Percentiles rank a stretch among this genome's conserved stretches.
These are phyloP conservation scores for Zeugodacus cucurbitae DNA, from an alignment of 1,140 invertebrate genomes.

Conservation along the genomic window DNA sequence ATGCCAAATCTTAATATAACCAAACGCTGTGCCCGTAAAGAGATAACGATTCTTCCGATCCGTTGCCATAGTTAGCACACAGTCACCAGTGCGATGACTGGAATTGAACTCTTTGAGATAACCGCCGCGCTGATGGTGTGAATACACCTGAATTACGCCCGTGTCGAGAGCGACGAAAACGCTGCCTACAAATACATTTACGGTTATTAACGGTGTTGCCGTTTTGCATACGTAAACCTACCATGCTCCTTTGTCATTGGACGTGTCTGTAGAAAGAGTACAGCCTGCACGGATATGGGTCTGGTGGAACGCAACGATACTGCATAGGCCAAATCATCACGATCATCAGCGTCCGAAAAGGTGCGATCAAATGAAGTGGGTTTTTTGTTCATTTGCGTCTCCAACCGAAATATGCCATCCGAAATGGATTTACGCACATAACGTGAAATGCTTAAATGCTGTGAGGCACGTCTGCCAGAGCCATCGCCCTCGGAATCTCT, in stretches of 20 bases:
- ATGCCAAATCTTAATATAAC: conserved; percentile 80
- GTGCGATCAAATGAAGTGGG: not conserved
- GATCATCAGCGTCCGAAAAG: not conserved
- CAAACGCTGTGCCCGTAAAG: conserved; percentile 74
- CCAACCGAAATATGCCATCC: conserved; percentile 1
- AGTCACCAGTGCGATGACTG: conserved; percentile 75
- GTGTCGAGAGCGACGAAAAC: conserved; percentile 75
- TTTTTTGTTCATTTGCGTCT: conserved; percentile 26
- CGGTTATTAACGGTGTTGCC: not conserved
- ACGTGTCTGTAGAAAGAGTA: conserved; percentile 70
- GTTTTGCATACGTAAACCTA: conserved; percentile 31
- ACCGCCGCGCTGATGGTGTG: conserved; percentile 75
- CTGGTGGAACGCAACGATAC: not conserved
- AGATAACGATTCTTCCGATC: conserved; percentile 75
- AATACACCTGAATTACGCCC: conserved; percentile 77
- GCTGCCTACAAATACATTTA: conserved; percentile 65
- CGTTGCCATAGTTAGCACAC: conserved; percentile 73
- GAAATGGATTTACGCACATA: conserved; percentile 42
- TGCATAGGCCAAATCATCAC: not conserved
- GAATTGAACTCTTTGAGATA: conserved; percentile 73
- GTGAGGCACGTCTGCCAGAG: not conserved
- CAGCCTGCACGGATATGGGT: conserved; percentile 68
- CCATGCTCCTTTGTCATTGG: conserved; percentile 67
- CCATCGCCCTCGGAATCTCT: not conserved
- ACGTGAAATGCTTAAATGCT: conserved; percentile 40